A percentile compares a stretch with the other conserved stretches of the same genome.
Evolutionary conservation across 2,797 vertebrate genomes (phyloP).

Genomic region (Apogon hyalosoma): DNA sequence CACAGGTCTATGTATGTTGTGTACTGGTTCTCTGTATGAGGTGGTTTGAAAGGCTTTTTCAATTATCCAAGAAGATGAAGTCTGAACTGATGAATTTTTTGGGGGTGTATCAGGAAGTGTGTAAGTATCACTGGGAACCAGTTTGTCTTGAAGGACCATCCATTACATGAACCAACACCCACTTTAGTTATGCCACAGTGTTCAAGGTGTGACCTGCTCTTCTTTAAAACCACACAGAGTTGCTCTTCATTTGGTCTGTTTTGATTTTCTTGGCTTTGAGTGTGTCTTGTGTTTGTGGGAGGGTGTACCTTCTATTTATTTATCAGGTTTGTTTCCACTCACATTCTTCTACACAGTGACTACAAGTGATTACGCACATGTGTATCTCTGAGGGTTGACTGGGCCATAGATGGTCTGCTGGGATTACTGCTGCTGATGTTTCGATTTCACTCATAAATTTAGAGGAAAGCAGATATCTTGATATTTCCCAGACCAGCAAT

Average conservation of each 20-base stretch:
- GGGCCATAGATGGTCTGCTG: neutral
- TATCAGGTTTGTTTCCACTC: conserved; percentile 39
- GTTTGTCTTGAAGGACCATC: conserved; percentile 57
- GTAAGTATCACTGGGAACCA: conserved; percentile 37
- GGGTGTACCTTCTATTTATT: conserved; percentile 17
- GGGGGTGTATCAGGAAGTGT: conserved; percentile 2
- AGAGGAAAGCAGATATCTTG: conserved; percentile 12
- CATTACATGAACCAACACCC: conserved; percentile 50
- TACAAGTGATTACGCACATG: neutral
- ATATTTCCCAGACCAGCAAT: conserved; percentile 15
- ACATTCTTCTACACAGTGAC: conserved; percentile 6
- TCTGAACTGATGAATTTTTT: neutral
- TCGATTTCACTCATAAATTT: conserved; percentile 4
- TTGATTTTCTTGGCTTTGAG: conserved; percentile 53
- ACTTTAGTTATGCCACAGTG: conserved; percentile 30
- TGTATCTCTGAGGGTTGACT: neutral
- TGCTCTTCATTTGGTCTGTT: conserved; percentile 45
- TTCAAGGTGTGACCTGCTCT: conserved; percentile 52
- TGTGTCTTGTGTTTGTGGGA: conserved; percentile 11
- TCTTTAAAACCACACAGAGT: conserved; percentile 44
- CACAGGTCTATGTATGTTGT: no score
- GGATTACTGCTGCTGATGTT: conserved; percentile 6
- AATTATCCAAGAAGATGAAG: no score
- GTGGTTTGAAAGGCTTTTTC: no score
- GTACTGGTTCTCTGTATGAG: no score